Evolutionary conservation across 2,888 invertebrate species (phyloP), one percentile per base, ranked within the genome.

Genomic region (Metalampra italica): DNA sequence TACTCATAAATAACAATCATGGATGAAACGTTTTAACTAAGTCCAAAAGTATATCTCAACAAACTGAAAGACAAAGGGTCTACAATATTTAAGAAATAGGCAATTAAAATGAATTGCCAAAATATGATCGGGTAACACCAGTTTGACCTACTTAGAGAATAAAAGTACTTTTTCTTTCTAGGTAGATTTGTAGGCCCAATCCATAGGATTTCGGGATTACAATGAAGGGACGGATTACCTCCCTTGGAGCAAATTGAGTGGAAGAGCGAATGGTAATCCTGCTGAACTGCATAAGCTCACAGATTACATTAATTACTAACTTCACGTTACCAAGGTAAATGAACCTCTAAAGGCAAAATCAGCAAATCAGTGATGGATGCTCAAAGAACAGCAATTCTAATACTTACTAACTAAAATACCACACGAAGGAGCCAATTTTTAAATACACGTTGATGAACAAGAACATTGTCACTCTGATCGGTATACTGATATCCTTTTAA

Each of bases 161-260:
- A 22, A 12, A 29, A 29, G 42, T 45, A n/a, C 22, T 48, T 49
- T 45, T 49, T 45, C 36, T 29, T 29, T 34, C 29, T 34, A 13
- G 34, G 32, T n/a, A 30, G 7, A 38, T 15, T 29, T 34, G 14
- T 9, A 11, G 36, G n/a, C 36, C n/a, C 36, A 36, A 36, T 44
- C 43, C 29, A 29, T 38, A 12, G 44, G 50, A 51, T 51, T 47
- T 51, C 13, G 45, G 45, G 49, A 49, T 49, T 45, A 49, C 36
- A 22, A 46, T 48, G 39, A 48, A 45, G 47, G 51, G 51, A 43
- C 29, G 30, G 9, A 38, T 40, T 39, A 34, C 39, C 39, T 42
- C 47, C 51, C 47, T 42, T 13, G 14, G 12, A 48, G 32, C 45
- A 45, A 51, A 51, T 51, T 48, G 48, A 39, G 47, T 39, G 48